Percentiles rank a stretch among this genome's conserved stretches.
Evolutionary conservation across 1,140 invertebrate species (phyloP).

Genomic region (Armadillidium nasatum): DNA sequence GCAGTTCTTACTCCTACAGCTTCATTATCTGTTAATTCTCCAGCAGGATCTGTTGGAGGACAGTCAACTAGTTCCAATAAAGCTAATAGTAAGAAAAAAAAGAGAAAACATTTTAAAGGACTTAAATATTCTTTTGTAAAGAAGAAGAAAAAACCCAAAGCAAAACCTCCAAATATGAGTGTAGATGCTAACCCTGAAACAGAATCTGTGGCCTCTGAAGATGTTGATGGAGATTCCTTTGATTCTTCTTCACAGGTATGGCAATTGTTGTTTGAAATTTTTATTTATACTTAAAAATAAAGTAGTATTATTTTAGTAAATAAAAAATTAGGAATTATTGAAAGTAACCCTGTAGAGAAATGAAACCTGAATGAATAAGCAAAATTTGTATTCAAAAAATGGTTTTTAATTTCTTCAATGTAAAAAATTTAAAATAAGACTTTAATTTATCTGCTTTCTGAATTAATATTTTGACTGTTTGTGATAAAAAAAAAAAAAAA

Average conservation of each 20-base stretch:
- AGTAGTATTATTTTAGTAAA: not conserved
- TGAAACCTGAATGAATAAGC: too few species aligned
- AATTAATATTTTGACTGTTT: too few species aligned
- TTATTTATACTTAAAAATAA: not conserved
- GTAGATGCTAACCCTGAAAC: slow-evolving; percentile 30
- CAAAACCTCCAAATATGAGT: slow-evolving; percentile 16
- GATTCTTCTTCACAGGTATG: slow-evolving; percentile 36
- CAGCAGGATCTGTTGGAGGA: slow-evolving; percentile 20
- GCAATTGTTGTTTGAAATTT: not conserved
- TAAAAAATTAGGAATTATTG: not conserved
- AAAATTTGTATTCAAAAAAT: too few species aligned
- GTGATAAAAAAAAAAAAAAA: too few species aligned
- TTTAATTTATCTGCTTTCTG: too few species aligned
- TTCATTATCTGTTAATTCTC: slow-evolving; percentile 1
- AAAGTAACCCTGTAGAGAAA: too few species aligned
- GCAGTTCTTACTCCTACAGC: slow-evolving; percentile 2
- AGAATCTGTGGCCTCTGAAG: slow-evolving; percentile 36
- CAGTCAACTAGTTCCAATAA: not conserved
- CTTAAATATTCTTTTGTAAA: slow-evolving; percentile 42
- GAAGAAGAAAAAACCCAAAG: slow-evolving; percentile 38
- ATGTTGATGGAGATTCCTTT: slow-evolving; percentile 33
- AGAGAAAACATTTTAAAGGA: slow-evolving; percentile 43
- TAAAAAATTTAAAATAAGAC: too few species aligned
- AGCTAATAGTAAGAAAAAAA: slow-evolving; percentile 33
- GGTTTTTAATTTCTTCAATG: too few species aligned